Evolutionary conservation across 2,888 invertebrate genomes (phyloP), one percentile per base, ranked within the genome.

Genomic region (Antheraea yamamai): DNA sequence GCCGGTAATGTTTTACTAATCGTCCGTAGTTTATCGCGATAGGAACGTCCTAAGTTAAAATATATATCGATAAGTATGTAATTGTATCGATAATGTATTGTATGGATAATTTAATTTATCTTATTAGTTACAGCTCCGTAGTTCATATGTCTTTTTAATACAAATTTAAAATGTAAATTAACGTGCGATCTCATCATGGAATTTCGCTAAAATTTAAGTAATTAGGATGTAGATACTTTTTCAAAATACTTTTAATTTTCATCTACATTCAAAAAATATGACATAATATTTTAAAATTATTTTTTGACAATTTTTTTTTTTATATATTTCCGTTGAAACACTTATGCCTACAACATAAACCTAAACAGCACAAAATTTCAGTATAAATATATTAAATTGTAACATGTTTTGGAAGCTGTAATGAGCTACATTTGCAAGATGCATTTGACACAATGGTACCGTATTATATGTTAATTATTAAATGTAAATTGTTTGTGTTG

Each of bases 401-500:
- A 39, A 39, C 3, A 39, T 39, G 4, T 39, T 39, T 39, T 7
- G 39, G 39, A 39, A 39, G 39, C 39, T 39, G 3, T 39, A 7
- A 39, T 7, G 39, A n/a, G n/a, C n/a, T n/a, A n/a, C n/a, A n/a
- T n/a, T n/a, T n/a, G n/a, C n/a, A n/a, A n/a, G n/a, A n/a, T n/a
- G n/a, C n/a, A n/a, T n/a, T n/a, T n/a, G n/a, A n/a, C n/a, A n/a
- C n/a, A 8, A 47, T 47, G 10, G 7, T 8, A 47, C 8, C 10
- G 47, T 58, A 58, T n/a, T n/a, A 61, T 23, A 23, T 23, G n/a
- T 6, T 61, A 61, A 55, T 47, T 72, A 16, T 30, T 75, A 75
- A 64, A 30, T 93, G 92, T 93, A 94, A 86, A 93, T 93, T 91
- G 80, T 14, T 64, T 16, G 23, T 84, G 85, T 83, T 84, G 91